Conservation (phyloP, 2,797 vertebrate genomes). For the Hippoglossus hippoglossus region DNA sequence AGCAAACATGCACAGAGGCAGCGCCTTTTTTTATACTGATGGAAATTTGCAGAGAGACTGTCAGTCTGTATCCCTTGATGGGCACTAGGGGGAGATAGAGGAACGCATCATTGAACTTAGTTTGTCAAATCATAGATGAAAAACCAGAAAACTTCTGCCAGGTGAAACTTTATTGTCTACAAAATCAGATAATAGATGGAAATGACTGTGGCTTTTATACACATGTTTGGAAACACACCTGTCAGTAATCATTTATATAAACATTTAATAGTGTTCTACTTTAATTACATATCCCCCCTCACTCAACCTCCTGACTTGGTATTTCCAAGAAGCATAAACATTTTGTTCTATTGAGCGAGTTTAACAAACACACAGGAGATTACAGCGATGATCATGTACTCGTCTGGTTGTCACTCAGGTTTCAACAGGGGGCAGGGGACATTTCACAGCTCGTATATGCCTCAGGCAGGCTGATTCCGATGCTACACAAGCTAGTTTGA, state of each 20-base stretch:
- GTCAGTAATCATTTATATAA: too few relatives aligned
- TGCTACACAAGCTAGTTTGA: not conserved
- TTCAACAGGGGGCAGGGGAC: not conserved
- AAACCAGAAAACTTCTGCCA: not conserved
- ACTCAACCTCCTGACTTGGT: too few relatives aligned
- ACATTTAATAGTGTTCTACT: not conserved
- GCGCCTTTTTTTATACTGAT: not conserved
- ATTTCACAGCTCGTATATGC: not conserved
- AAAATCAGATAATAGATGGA: not conserved
- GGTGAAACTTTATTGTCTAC: not conserved
- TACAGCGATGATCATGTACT: not conserved
- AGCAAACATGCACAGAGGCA: too few relatives aligned
- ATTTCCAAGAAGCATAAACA: not conserved
- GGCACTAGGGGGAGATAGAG: conserved; percentile 58
- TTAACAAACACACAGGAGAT: not conserved
- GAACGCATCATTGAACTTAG: not conserved
- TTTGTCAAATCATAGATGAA: not conserved
- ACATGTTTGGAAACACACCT: not conserved
- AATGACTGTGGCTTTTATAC: not conserved
- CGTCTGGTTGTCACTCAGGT: not conserved
- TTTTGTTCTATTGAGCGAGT: not conserved
- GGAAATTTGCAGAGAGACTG: not conserved
- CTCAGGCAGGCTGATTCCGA: not conserved
- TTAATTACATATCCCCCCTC: not conserved
- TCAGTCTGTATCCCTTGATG: not conserved